Percentiles rank a stretch among this genome's conserved stretches.
These are phyloP conservation scores for Hipposideros armiger DNA, from an alignment of 2,113 vertebrate species.

Conservation along the genomic window DNA sequence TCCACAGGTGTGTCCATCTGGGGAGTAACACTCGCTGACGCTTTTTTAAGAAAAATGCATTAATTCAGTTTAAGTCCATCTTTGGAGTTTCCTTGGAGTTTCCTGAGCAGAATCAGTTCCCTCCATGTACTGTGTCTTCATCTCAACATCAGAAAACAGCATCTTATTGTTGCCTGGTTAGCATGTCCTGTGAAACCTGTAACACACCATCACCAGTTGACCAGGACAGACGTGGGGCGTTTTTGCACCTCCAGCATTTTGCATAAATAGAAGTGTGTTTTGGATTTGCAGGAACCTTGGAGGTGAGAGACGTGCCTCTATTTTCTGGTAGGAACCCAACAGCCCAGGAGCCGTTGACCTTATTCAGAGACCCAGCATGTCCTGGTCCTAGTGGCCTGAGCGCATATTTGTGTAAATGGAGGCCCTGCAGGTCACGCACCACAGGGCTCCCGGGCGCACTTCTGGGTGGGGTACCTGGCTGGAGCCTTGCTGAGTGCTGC, in stretches of 20 bases:
- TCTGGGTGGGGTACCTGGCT: fast-evolving
- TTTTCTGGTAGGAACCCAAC: background rate
- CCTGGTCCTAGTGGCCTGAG: background rate
- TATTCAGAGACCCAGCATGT: background rate
- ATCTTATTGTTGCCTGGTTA: background rate
- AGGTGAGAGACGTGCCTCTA: background rate
- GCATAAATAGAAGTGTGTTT: background rate
- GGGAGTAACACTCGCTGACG: background rate
- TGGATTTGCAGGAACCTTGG: background rate
- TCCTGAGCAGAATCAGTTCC: background rate
- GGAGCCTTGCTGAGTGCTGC: background rate
- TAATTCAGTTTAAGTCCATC: background rate
- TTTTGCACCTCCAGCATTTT: background rate
- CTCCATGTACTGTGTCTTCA: fast-evolving
- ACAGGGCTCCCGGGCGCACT: fast-evolving
- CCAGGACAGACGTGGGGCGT: background rate
- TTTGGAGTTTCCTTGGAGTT: background rate
- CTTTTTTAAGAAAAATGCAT: background rate
- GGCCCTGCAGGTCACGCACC: fast-evolving
- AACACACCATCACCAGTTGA: background rate
- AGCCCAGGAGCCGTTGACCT: too few relatives aligned
- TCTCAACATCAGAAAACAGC: background rate
- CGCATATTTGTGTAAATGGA: background rate
- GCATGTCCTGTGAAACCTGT: background rate
- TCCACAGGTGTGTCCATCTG: background rate